Percentiles rank a stretch among this genome's conserved stretches.
These are phyloP conservation scores for Hipparchia sbordonii DNA, from an alignment of 2,888 invertebrate genomes.

Conservation along the genomic window DNA sequence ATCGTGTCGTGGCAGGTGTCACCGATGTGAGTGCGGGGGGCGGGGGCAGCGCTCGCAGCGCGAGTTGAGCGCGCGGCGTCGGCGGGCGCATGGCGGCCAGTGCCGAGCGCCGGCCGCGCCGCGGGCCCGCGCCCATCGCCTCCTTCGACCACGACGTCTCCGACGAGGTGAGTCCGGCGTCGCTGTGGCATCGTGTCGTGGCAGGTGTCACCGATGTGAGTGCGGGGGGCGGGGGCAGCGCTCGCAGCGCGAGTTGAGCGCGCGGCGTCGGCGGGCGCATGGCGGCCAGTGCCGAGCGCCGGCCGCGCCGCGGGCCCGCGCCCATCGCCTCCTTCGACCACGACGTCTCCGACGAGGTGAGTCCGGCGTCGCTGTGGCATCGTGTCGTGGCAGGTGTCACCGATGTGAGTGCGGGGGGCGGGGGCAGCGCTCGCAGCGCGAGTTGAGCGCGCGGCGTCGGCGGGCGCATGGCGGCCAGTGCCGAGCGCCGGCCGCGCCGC, in stretches of 20 bases:
- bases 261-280: slow-evolving; percentile 43
- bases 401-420: no score
- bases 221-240: neutral
- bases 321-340: no score
- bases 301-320: no score
- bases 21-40: no score
- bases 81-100: slow-evolving; percentile 42
- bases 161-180: slow-evolving; percentile 84
- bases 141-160: slow-evolving; percentile 94
- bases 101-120: slow-evolving; percentile 46
- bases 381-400: no score
- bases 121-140: slow-evolving; percentile 96
- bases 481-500: slow-evolving; percentile 61
- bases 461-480: slow-evolving; percentile 42
- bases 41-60: no score
- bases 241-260: neutral
- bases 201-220: neutral
- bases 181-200: neutral
- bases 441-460: slow-evolving; percentile 26
- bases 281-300: slow-evolving; percentile 51
- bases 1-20: no score
- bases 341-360: no score
- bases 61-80: slow-evolving; percentile 26
- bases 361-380: no score
- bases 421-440: no score